These are phyloP conservation scores for Pelobates cultripes DNA, from an alignment of 2,797 vertebrate species.

Conservation along the genomic window DNA sequence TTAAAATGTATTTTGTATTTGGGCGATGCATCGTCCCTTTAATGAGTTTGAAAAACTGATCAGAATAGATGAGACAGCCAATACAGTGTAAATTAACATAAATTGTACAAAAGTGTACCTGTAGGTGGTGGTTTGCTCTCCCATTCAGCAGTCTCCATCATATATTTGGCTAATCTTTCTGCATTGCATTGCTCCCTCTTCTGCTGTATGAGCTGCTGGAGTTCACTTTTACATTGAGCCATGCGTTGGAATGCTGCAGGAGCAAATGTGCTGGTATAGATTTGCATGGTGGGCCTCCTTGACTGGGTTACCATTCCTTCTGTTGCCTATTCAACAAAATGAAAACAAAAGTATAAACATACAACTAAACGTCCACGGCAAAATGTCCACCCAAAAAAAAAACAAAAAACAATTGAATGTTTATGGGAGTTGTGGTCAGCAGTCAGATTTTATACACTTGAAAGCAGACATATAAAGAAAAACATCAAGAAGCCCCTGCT, in stretches of 20 bases:
- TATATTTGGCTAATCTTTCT: slow-evolving; percentile 92
- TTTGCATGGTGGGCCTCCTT: slow-evolving; percentile 78
- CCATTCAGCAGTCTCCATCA: slow-evolving; percentile 98
- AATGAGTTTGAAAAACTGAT: no score
- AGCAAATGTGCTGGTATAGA: slow-evolving; percentile 69
- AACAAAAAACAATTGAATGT: no score
- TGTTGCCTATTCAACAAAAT: slow-evolving; percentile 66
- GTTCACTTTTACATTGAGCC: slow-evolving; percentile 91
- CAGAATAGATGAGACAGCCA: no score
- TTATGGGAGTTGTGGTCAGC: no score
- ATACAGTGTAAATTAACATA: no score
- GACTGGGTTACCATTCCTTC: slow-evolving; percentile 75
- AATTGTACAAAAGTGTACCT: slow-evolving; percentile 68
- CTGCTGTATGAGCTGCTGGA: slow-evolving; percentile 94
- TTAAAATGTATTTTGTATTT: no score
- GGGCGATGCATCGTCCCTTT: no score
- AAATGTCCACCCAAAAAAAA: no score
- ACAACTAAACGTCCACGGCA: background rate
- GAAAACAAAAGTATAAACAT: background rate
- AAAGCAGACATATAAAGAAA: no score
- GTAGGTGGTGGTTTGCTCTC: slow-evolving; percentile 93
- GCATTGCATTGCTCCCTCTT: slow-evolving; percentile 94
- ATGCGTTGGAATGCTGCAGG: slow-evolving; percentile 84
- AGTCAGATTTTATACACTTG: no score
- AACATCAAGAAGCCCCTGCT: no score